Base-by-base conservation (phyloP, 2,797 vertebrate genomes). In the Pelobates cultripes region DNA sequence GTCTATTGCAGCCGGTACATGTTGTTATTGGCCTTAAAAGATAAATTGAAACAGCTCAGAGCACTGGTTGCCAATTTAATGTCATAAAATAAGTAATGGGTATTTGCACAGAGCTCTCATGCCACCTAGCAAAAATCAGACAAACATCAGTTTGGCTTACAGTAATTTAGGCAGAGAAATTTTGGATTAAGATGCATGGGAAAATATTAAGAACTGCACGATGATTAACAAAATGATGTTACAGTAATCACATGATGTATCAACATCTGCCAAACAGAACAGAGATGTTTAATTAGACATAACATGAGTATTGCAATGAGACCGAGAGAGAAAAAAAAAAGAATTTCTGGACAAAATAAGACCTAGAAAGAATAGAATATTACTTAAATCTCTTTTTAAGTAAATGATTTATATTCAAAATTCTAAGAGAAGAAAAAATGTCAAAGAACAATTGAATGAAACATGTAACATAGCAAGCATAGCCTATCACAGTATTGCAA, bases 241-340 rank as follows among this genome's bases (percentile, higher is more conserved):
- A 14, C 43, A 81, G 15, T 13, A 14, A 28, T 81, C 79, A 81
- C 70, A 61, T 74, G 73, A 81, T 45, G 28, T 69, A 70, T 81
- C 73, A 75, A 67, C 53, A 70, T 75, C 79, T 81, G 79, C 79
- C 66, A 75, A 81, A 66, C 17, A 28, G 63, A 81, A 75, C 79
- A 81, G 64, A 64, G 53, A 68, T 68, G 71, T 74, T 40, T 80
- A 73, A 74, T 74, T 71, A 73, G 42, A 80, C 73, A 80, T 74
- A 60, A 44, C 63, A 68, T 55, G 28, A 57, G 42, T 51, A 1
- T 10, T 51, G 10, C 28, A 28, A 28, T 28, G 28, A 28, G 28
- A 28, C 28, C 1, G 28, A 28, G 28, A 28, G 28, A 28, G 28
- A 28, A 2, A 28, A 28, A 28, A 28, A 28, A 28, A 28, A 28